Conservation (phyloP, 2,888 invertebrate species). For the Zygogramma bicolorata region DNA sequence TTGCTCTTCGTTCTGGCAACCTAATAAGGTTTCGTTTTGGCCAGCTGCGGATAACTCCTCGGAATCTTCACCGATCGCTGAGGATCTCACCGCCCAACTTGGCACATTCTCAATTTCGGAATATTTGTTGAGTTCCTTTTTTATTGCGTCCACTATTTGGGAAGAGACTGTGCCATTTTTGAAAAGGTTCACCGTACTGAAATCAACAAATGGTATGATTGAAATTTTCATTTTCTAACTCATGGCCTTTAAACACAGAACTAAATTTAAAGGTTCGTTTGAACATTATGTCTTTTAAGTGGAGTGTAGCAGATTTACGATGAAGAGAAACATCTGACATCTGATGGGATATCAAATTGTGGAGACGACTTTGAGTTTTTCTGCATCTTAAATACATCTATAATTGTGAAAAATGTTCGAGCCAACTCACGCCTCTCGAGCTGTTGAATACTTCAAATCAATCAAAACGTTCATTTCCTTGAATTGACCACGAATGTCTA, state of each 20-base stretch:
- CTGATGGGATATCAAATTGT: too few relatives aligned
- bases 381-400: too few relatives aligned
- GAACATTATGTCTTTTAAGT: too few relatives aligned
- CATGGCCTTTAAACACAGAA: background rate
- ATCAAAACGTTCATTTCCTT: too few relatives aligned
- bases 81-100: slow-evolving; percentile 77
- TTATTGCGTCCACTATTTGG: slow-evolving; percentile 62
- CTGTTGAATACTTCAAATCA: too few relatives aligned
- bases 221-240: background rate
- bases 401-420: too few relatives aligned
- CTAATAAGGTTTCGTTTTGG: slow-evolving; percentile 84
- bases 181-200: slow-evolving; percentile 68
- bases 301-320: too few relatives aligned
- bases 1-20: slow-evolving; percentile 71
- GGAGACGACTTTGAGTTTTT: too few relatives aligned
- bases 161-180: slow-evolving; percentile 46
- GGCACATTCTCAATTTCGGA: slow-evolving; percentile 51
- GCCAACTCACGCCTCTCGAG: too few relatives aligned
- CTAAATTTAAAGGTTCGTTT: too few relatives aligned
- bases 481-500: too few relatives aligned
- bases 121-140: slow-evolving; percentile 40
- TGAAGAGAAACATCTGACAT: too few relatives aligned
- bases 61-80: slow-evolving; percentile 83
- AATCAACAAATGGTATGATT: slow-evolving; percentile 27
- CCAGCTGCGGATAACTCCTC: slow-evolving; percentile 86